Base-by-base conservation (phyloP, 2,888 invertebrate species). In the Carpatolechia fugitivella region DNA sequence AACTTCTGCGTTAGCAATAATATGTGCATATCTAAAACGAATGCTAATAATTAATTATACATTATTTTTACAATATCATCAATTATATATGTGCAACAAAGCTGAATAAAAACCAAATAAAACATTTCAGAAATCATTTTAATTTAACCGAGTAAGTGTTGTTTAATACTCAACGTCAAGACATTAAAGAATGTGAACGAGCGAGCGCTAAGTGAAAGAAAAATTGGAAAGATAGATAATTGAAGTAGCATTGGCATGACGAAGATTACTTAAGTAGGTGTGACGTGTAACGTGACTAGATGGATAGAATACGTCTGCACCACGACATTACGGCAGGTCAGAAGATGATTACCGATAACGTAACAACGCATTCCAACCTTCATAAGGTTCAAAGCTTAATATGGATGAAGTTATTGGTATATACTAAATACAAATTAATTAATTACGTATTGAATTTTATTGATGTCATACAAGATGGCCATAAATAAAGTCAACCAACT, bases 271-370 rank as follows among this genome's bases (percentile, higher is more conserved):
- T 16, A 48, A 16, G 35, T 49, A 24, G n/a, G 29, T 29, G 29
- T 44, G 44, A 44, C 44, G 44, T 20, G 44, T 29, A 24, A 44
- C 44, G 44, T 35, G 20, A 49, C 49, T 35, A 35, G 49, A 16
- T 35, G 49, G 41, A 10, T 24, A 20, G 11, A 18, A 35, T 49
- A 49, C 35, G 20, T 49, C 49, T 36, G 35, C 20, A 31, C 14
- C 49, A 35, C 49, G 35, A 49, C 35, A 49, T 35, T 49, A 49
- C 49, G 35, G 49, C 35, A 35, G 49, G 49, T 49, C 49, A 49
- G 30, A 47, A 30, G 7, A 44, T 44, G 29, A 29, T 41, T 41
- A 41, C 40, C 18, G 40, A 41, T 18, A 41, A 41, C 40, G 18
- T 18, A 18, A 18, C 40, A 11, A 18, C 40, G 18, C 3, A 3